phyloP scores from a whole-genome alignment of 2,797 vertebrate species.

The Phataginus tricuspis region DNA sequence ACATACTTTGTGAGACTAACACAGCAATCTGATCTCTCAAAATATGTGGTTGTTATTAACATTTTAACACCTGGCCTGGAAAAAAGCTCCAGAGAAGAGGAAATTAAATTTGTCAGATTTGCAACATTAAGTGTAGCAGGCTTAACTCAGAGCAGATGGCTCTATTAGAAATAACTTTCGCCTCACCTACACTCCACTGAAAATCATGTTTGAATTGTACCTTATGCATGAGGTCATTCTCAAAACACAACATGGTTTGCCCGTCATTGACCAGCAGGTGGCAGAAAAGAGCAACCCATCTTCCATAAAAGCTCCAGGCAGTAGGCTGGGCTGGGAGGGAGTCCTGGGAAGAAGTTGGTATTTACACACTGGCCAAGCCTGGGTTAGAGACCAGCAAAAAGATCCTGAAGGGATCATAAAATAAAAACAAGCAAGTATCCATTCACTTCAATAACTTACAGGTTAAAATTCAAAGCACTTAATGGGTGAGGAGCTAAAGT shows the following conservation, averaged over 20 bases:
- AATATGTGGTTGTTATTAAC: not conserved
- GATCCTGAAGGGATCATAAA: not conserved
- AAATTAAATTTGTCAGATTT: conserved; percentile 16
- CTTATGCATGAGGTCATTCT: fast-evolving
- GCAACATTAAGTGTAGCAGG: not conserved
- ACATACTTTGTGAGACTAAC: conserved; percentile 49
- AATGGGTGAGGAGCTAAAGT: not conserved
- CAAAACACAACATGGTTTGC: not conserved
- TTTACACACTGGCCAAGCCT: not conserved
- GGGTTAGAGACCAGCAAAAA: not conserved
- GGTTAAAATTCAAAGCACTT: not conserved
- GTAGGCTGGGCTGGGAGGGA: not conserved
- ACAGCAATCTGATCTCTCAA: not conserved
- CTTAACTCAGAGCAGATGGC: conserved; percentile 13
- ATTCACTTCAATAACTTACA: not conserved
- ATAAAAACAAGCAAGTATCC: not conserved
- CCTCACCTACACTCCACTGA: not conserved
- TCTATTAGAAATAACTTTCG: not conserved
- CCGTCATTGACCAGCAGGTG: conserved; percentile 34
- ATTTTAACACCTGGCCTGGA: conserved; percentile 32
- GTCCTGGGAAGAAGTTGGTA: not conserved
- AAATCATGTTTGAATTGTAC: not conserved
- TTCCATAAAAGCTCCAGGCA: not conserved
- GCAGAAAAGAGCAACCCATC: conserved; percentile 26
- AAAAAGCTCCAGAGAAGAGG: not conserved